A percentile compares a stretch with the other conserved stretches of the same genome.
Conservation (phyloP, 2,113 vertebrate species). For the Pseudonaja textilis region DNA sequence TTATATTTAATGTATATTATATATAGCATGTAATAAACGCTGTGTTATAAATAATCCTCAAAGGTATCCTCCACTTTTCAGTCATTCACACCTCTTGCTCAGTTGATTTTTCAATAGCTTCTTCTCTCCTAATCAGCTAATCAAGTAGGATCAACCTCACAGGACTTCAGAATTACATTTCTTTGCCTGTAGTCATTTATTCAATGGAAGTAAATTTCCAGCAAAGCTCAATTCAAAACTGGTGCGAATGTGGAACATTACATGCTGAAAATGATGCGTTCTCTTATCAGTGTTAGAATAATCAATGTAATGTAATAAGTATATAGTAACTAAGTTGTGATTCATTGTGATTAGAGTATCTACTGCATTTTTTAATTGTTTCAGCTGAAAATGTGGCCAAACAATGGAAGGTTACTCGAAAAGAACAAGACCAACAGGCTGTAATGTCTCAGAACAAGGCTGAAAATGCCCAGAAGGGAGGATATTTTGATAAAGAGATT, state of each 20-base stretch:
- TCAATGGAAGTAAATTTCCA: not conserved
- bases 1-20: not conserved
- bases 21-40: not conserved
- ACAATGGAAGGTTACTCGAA: constrained; percentile 84
- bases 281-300: not conserved
- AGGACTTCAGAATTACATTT: not conserved
- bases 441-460: constrained; percentile 85
- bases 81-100: not conserved
- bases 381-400: constrained; percentile 95
- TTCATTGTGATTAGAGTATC: not conserved
- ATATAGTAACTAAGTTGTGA: not conserved
- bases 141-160: not conserved
- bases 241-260: not conserved
- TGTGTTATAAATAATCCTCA: not conserved
- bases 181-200: not conserved
- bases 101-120: not conserved
- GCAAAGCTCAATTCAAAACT: not conserved
- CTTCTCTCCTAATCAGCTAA: not conserved
- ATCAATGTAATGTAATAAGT: not conserved
- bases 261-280: fast-evolving
- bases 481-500: constrained; percentile 90
- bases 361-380: constrained; percentile 13
- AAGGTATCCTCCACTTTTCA: not conserved
- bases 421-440: constrained; percentile 85
- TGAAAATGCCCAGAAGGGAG: constrained; percentile 88